Evolutionary conservation across 2,888 invertebrate genomes (phyloP).

Genomic region (Diaprepes abbreviatus): DNA sequence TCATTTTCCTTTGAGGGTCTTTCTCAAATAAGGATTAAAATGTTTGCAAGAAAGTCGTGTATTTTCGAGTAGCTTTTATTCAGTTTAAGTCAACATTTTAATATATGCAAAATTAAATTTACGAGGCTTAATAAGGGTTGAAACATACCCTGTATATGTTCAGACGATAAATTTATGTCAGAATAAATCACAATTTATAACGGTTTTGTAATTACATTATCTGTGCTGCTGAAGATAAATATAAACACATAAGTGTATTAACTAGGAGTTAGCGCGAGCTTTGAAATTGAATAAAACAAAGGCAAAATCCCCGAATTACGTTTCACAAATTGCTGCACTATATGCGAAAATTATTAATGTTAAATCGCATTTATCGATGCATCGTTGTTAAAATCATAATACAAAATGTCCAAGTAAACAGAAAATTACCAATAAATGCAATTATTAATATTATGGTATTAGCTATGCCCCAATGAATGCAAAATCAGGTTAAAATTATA

Average conservation of each 20-base stretch:
- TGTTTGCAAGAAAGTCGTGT: conserved; percentile 5
- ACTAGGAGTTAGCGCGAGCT: conserved; percentile 45
- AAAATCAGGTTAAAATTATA: conserved; percentile 23
- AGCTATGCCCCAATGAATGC: conserved; percentile 4
- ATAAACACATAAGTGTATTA: conserved; percentile 49
- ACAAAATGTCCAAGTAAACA: conserved; percentile 40
- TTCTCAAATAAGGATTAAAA: conserved; percentile 3
- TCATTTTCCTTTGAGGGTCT: conserved; percentile 8
- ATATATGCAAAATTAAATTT: conserved; percentile 35
- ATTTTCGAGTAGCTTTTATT: conserved; percentile 12
- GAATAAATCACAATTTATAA: conserved; percentile 48
- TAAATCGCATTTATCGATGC: conserved; percentile 35
- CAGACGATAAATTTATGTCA: conserved; percentile 36
- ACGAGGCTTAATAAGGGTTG: conserved; percentile 26
- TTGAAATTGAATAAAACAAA: conserved; percentile 48
- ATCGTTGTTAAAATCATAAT: conserved; percentile 39
- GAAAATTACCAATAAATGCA: conserved; percentile 37
- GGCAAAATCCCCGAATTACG: conserved; percentile 45
- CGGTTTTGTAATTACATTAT: conserved; percentile 45
- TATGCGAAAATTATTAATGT: conserved; percentile 44
- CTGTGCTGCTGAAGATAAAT: conserved; percentile 43
- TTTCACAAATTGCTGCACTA: conserved; percentile 43
- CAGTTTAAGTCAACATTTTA: neutral
- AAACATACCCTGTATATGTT: conserved; percentile 33
- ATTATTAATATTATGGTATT: conserved; percentile 24